Evolutionary conservation across 2,888 invertebrate genomes (phyloP).

Genomic region (Platynereis dumerilii): DNA sequence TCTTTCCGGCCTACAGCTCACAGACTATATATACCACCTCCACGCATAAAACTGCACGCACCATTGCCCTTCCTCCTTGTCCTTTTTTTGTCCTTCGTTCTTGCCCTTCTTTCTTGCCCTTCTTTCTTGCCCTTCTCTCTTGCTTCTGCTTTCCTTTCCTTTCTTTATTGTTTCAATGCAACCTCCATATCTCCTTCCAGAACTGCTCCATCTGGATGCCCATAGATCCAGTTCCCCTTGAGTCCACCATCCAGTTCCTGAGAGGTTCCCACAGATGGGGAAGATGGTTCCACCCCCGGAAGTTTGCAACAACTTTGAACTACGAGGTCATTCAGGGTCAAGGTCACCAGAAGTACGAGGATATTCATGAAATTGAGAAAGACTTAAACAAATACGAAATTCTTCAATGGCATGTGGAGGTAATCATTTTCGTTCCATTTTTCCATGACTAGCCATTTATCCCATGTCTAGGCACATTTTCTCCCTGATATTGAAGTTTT

Average conservation of each 20-base stretch:
- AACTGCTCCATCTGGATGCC: slow-evolving; percentile 57
- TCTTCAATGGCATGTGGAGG: slow-evolving; percentile 44
- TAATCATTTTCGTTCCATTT: slow-evolving; percentile 25
- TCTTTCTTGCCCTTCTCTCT: too few species aligned
- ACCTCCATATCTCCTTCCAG: slow-evolving; percentile 21
- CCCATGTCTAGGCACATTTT: too few species aligned
- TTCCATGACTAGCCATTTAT: too few species aligned
- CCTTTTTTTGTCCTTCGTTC: too few species aligned
- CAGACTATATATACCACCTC: too few species aligned
- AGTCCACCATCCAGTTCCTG: slow-evolving; percentile 46
- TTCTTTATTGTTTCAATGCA: too few species aligned
- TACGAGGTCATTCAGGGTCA: slow-evolving; percentile 34
- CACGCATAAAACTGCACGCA: too few species aligned
- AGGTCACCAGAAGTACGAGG: slow-evolving; percentile 28
- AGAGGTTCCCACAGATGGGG: slow-evolving; percentile 51
- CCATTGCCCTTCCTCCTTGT: too few species aligned
- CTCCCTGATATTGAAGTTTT: too few species aligned
- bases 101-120: too few species aligned
- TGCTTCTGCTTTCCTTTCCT: too few species aligned
- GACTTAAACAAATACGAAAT: slow-evolving; percentile 39
- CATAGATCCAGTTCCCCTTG: slow-evolving; percentile 45
- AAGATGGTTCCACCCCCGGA: slow-evolving; percentile 48
- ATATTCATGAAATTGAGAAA: slow-evolving; percentile 42
- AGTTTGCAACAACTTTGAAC: slow-evolving; percentile 46
- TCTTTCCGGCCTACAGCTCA: too few species aligned